Conservation (phyloP, 2,113 vertebrate genomes). For the Bathybates hornii region DNA sequence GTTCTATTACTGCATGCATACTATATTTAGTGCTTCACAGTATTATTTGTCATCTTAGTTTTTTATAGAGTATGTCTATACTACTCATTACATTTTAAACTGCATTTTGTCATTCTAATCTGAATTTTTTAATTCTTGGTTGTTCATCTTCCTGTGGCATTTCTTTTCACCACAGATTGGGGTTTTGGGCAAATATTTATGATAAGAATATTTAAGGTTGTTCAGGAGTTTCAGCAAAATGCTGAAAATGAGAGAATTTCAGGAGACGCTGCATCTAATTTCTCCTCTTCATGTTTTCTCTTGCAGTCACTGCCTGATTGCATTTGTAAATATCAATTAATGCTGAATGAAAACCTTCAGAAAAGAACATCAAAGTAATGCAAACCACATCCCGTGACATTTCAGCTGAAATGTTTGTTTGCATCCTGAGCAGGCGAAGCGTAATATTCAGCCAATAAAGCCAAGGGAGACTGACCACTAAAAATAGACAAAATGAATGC, state of each 20-base stretch:
- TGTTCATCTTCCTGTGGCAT: neutral
- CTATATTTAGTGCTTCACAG: neutral
- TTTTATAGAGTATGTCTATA: neutral
- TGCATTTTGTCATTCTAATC: neutral
- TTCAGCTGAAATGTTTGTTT: constrained; percentile 41
- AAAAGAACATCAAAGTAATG: neutral
- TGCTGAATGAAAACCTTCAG: neutral
- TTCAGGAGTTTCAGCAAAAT: neutral
- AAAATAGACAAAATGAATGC: constrained; percentile 42
- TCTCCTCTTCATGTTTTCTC: neutral
- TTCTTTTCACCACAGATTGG: neutral
- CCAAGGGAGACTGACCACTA: constrained; percentile 29
- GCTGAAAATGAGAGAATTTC: neutral
- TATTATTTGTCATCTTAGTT: neutral
- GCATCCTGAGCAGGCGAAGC: constrained; percentile 21
- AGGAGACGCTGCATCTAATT: neutral
- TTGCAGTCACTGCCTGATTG: neutral
- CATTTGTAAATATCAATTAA: neutral
- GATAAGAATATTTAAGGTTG: neutral
- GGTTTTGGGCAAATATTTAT: neutral
- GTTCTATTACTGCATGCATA: neutral
- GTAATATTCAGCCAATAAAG: constrained; percentile 23
- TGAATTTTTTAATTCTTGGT: neutral
- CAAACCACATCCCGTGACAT: constrained; percentile 14
- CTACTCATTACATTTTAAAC: neutral